Evolutionary conservation across 2,113 vertebrate species (phyloP).

Genomic region (Capreolus pygargus): DNA sequence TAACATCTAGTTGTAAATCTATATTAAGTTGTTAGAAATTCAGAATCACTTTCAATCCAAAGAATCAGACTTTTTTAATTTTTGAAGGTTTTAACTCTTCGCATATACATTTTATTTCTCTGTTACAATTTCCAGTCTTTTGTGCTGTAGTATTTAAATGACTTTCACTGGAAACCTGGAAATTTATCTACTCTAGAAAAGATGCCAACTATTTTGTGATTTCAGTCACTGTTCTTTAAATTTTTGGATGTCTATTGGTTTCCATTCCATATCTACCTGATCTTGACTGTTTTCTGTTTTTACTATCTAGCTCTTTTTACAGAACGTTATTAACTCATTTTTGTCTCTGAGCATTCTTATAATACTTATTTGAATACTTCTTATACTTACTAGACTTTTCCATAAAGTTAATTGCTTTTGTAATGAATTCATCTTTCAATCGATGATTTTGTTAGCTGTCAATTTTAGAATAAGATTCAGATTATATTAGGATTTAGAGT

Average conservation of each 20-base stretch:
- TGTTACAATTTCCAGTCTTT: background rate
- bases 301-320: background rate
- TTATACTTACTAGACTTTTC: background rate
- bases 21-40: background rate
- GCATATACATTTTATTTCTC: background rate
- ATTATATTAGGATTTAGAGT: background rate
- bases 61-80: background rate
- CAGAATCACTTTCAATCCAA: background rate
- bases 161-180: background rate
- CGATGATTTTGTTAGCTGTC: background rate
- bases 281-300: constrained; percentile 38
- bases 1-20: background rate
- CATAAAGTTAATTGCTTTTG: background rate
- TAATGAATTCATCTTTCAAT: constrained; percentile 1
- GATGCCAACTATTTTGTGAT: constrained; percentile 16
- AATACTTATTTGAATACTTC: background rate
- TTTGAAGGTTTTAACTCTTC: background rate
- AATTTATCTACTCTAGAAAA: background rate
- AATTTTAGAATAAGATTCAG: background rate
- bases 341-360: background rate
- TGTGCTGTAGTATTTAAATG: background rate
- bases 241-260: background rate
- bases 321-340: background rate
- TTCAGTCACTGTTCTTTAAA: background rate
- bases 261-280: background rate